Percentiles rank a stretch among this genome's conserved stretches.
Conservation (phyloP, 2,888 invertebrate species). For the Ophioninae sp. region DNA sequence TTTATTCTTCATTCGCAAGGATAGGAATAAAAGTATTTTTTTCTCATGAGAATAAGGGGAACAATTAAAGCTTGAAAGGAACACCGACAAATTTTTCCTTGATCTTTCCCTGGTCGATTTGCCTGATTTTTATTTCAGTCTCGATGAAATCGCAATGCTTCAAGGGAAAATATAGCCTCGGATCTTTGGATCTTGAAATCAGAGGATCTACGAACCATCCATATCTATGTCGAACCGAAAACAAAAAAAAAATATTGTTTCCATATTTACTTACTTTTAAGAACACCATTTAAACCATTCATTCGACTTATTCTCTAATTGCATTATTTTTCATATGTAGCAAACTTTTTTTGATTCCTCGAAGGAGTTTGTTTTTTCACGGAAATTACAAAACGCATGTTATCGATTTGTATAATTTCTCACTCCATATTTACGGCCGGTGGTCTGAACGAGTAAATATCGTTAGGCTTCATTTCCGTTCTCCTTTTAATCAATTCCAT, state of each 20-base stretch:
- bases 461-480: slow-evolving; percentile 66
- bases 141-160: slow-evolving; percentile 70
- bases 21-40: neutral
- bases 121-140: slow-evolving; percentile 69
- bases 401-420: slow-evolving; percentile 46
- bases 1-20: neutral
- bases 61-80: slow-evolving; percentile 67
- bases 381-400: neutral
- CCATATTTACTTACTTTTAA: slow-evolving; percentile 8
- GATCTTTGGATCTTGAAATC: slow-evolving; percentile 69
- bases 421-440: slow-evolving; percentile 76
- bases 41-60: neutral
- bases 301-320: neutral
- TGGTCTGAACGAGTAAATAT: slow-evolving; percentile 72
- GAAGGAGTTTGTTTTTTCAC: too few species aligned
- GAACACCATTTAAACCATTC: neutral
- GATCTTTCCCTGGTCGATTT: slow-evolving; percentile 65
- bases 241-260: slow-evolving; percentile 46
- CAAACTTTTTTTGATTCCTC: too few species aligned
- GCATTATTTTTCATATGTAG: neutral
- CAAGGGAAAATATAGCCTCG: slow-evolving; percentile 70
- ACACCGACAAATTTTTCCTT: slow-evolving; percentile 70
- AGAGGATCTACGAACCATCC: slow-evolving; percentile 74
- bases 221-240: slow-evolving; percentile 68
- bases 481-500: slow-evolving; percentile 70